These are phyloP conservation scores for Crocidura indochinensis DNA, from an alignment of 2,797 vertebrate species.

Conservation along the genomic window DNA sequence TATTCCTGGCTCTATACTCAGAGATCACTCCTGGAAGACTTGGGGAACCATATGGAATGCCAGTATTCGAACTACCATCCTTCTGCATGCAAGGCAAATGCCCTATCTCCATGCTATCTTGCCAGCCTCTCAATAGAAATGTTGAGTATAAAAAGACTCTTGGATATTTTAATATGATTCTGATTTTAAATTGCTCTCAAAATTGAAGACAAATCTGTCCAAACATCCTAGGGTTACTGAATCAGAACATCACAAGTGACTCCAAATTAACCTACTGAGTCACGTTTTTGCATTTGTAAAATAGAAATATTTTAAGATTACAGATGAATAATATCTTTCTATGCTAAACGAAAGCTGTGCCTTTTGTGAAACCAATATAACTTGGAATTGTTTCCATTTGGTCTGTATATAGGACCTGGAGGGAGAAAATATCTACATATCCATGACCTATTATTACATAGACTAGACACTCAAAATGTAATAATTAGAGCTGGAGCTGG, in stretches of 20 bases:
- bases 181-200: conserved; percentile 23
- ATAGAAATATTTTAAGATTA: background rate
- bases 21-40: too few relatives aligned
- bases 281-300: conserved; percentile 46
- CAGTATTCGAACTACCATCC: too few relatives aligned
- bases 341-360: background rate
- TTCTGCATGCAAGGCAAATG: too few relatives aligned
- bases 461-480: conserved; percentile 28
- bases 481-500: background rate
- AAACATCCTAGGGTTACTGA: too few relatives aligned
- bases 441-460: conserved; percentile 12
- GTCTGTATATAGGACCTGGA: background rate
- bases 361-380: background rate
- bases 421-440: background rate
- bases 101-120: background rate
- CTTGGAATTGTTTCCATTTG: conserved; percentile 23
- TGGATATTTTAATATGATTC: conserved; percentile 5
- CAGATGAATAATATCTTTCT: background rate
- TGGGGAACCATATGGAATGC: too few relatives aligned
- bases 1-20: too few relatives aligned
- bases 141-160: background rate
- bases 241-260: background rate
- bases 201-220: background rate
- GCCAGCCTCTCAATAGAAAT: too few relatives aligned
- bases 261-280: background rate